Conservation (phyloP, 2,797 vertebrate genomes). For the Rousettus madagascariensis region DNA sequence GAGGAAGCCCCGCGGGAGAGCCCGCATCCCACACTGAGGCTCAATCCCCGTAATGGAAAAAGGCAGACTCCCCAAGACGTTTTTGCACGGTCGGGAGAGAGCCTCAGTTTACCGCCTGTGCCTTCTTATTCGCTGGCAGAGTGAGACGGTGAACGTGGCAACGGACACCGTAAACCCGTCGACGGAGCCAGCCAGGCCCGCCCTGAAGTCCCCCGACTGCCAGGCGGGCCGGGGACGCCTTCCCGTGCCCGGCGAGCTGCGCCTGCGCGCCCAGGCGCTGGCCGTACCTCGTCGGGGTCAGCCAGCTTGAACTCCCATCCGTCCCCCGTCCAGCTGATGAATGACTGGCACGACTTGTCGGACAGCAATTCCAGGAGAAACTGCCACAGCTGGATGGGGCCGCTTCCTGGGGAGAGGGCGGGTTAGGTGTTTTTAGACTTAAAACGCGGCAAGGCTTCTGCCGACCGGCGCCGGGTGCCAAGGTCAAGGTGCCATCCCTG, state of each 20-base stretch:
- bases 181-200: neutral
- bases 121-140: neutral
- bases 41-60: rapidly evolving
- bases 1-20: neutral
- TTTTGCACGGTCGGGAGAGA: neutral
- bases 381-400: constrained; percentile 94
- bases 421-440: neutral
- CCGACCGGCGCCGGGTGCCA: neutral
- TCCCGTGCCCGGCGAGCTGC: no score
- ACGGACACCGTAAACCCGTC: rapidly evolving
- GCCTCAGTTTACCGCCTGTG: rapidly evolving
- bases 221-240: neutral
- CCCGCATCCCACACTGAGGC: rapidly evolving
- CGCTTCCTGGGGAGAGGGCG: constrained; percentile 85
- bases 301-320: constrained; percentile 94
- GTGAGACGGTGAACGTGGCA: neutral
- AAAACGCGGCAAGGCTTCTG: neutral
- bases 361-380: constrained; percentile 92
- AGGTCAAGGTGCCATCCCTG: rapidly evolving
- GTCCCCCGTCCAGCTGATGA: constrained; percentile 94
- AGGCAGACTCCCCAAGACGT: neutral
- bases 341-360: constrained; percentile 90
- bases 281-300: constrained; percentile 91
- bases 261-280: neutral
- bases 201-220: rapidly evolving